Evolutionary conservation across 1,140 invertebrate species (phyloP).

Genomic region (Dreissena polymorpha): DNA sequence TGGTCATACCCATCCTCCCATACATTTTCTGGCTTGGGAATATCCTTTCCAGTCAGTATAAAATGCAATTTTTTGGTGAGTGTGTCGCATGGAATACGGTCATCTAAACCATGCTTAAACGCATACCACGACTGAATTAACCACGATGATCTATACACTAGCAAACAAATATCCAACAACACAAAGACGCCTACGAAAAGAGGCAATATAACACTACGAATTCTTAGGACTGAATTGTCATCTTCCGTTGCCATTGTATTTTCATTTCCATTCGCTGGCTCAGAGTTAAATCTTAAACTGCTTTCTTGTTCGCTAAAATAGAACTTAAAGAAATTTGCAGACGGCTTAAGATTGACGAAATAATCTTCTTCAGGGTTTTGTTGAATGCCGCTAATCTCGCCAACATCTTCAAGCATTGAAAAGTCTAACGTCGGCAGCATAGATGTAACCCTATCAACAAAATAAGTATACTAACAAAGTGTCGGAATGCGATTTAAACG

Average conservation of each 20-base stretch:
- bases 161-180: constrained; percentile 66
- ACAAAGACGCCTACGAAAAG: constrained; percentile 70
- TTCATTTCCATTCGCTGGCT: too few species aligned
- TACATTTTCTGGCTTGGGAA: constrained; percentile 52
- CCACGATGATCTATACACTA: constrained; percentile 70
- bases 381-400: too few species aligned
- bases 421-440: constrained; percentile 46
- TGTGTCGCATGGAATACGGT: constrained; percentile 68
- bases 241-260: too few species aligned
- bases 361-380: too few species aligned
- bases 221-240: too few species aligned
- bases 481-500: too few species aligned
- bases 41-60: constrained; percentile 68
- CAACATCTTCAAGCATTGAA: constrained; percentile 1
- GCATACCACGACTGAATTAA: constrained; percentile 56
- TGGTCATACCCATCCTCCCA: constrained; percentile 65
- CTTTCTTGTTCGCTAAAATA: constrained; percentile 18
- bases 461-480: too few species aligned
- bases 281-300: too few species aligned
- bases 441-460: background rate
- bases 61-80: constrained; percentile 71
- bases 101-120: constrained; percentile 67
- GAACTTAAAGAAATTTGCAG: too few species aligned
- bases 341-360: too few species aligned
- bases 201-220: constrained; percentile 56